A percentile compares a stretch with the other conserved stretches of the same genome.
Conservation (phyloP, 2,888 invertebrate species). For the Drosophila setosimentum region DNA sequence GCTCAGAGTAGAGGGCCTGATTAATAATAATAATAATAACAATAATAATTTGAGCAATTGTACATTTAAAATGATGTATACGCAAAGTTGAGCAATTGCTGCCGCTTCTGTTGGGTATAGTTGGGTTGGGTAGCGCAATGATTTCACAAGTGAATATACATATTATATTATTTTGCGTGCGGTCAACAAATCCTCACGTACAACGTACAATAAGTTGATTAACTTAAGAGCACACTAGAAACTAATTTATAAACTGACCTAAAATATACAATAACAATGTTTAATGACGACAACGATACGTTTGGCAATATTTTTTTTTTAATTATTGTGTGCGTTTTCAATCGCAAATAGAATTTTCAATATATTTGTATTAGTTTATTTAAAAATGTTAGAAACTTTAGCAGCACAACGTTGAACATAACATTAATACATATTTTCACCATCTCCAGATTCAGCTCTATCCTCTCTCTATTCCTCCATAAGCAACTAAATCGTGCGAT, state of each 20-base stretch:
- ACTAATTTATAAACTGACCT: conserved; percentile 42
- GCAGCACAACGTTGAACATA: conserved; percentile 24
- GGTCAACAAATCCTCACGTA: conserved; percentile 50
- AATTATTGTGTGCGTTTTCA: not conserved
- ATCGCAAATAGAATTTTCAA: not conserved
- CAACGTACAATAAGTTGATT: conserved; percentile 58
- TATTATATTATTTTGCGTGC: conserved; percentile 43
- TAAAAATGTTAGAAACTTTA: conserved; percentile 31
- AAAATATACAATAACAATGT: conserved; percentile 40
- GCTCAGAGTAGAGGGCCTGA: not conserved
- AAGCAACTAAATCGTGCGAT: conserved; percentile 49
- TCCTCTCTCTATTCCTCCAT: not conserved
- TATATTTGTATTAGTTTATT: not conserved
- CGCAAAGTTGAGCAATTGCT: conserved; percentile 28
- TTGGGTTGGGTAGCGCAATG: conserved; percentile 17
- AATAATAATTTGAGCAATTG: conserved; percentile 19
- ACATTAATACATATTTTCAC: conserved; percentile 18
- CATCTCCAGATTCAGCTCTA: conserved; percentile 18
- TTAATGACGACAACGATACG: conserved; percentile 26
- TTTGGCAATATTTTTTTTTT: not conserved
- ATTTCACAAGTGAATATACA: conserved; percentile 21
- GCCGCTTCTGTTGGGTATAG: conserved; percentile 1
- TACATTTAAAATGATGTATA: conserved; percentile 57
- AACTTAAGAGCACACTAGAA: conserved; percentile 43
- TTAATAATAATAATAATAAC: conserved; percentile 5